Evolutionary conservation across 2,797 vertebrate species (phyloP), one percentile per base, ranked within the genome.

Genomic region (Leuciscus waleckii): DNA sequence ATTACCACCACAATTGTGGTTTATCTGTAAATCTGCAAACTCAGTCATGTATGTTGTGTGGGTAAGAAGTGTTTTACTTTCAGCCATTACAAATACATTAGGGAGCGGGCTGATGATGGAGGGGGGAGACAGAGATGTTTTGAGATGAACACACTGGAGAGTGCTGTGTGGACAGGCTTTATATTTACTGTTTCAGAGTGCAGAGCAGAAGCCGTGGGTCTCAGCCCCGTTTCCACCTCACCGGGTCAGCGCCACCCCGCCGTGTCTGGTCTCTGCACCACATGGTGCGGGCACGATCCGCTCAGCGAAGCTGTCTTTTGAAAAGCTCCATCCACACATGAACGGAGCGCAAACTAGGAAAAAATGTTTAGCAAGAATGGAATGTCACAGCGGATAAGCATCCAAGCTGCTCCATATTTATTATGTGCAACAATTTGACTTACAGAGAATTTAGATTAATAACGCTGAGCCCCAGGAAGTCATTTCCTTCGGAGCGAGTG

Each of bases 361-460:
- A 83, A 86, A 90, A 79, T 92, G 92, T 92, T 92, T 94, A 89
- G 86, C 84, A 90, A 91, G 92, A 94, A 94, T 91, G 92, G 93
- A 93, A 94, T 94, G 94, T 96, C 95, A 95, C 94, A 92, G 14
- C 94, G 93, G 94, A 95, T 96, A 95, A 97, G 95, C 93, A 91
- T 95, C 95, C 93, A 93, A 95, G 95, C 95, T 96, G 95, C 95
- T 97, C 96, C 96, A 94, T 97, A 97, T 98, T 98, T 98, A 98
- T 98, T 97, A 96, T 91, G 93, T 96, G 96, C 95, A 97, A 96
- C 96, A 96, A 96, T 97, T 97, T 97, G 97, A 97, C 97, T 97
- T 96, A 96, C 93, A 93, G 96, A 97, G 97, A 98, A 97, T 98
- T 98, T 97, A 97, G 97, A 99, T 99, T 97, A 98, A 98, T 98